Evolutionary conservation across 92 coral and sea anemone genomes (phyloP), one percentile per base, ranked within the genome.

Genomic region (Epizoanthus ramosus): DNA sequence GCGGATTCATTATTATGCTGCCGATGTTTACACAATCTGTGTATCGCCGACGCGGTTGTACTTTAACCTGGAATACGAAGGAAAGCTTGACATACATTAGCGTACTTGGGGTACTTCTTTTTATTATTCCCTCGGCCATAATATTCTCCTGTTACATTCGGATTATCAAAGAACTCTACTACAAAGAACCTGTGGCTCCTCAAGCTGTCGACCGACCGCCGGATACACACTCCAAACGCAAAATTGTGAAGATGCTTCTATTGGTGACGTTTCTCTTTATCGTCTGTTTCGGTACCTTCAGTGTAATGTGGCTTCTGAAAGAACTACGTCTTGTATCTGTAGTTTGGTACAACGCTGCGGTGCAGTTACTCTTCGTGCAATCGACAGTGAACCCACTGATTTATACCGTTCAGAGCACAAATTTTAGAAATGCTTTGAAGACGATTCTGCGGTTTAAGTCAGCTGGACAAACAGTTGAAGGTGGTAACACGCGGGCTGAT

Each of bases 351-450:
- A 85, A 85, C 54, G 64, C 63, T 1, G 67, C 84, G 15, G 88
- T 75, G 2, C 88, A 75, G 24, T 68, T 80, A 35, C 52, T 85
- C 5, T 85, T 13, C 21, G 57, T 63, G 23, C 88, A 85, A 77
- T 85, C 88, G 7, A 75, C 76, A 10, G 33, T 85, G 5, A 85
- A 85, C 47, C 88, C 88, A 5, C 14, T 85, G 5, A 85, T 85
- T 6, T 85, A 85, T 57, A 72, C 75, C 4, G 79, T 50, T 54
- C 88, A 85, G 22, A 85, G 88, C 54, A 85, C 88, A 0, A 85
- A 85, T 56, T 85, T 64, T 74, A 66, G 88, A 28, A 35, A 37
- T 19, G 88, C 84, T 75, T 25, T 85, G 39, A 39, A 35, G 39
- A 18, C 18, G 12, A 76, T 73, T 12, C 43, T 85, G 16, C 57